These are phyloP conservation scores for Daptonema setosum DNA, from an alignment of 2,888 invertebrate species.

Conservation along the genomic window DNA sequence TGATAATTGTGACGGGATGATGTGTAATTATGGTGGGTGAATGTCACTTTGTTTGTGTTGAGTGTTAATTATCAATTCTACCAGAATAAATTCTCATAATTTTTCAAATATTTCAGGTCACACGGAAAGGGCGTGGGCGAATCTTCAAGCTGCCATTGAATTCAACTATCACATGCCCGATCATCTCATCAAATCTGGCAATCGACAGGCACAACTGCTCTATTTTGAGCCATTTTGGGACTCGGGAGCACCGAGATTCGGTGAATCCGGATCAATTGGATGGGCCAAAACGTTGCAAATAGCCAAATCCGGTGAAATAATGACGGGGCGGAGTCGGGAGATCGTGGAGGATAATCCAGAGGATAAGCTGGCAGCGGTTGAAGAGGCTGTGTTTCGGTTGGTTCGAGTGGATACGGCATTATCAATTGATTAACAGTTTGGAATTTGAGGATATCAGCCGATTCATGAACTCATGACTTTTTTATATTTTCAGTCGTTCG, in stretches of 20 bases:
- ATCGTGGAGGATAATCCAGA: background rate
- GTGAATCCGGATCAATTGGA: constrained; percentile 27
- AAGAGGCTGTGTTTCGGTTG: background rate
- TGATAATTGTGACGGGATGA: too few species aligned
- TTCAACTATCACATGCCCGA: constrained; percentile 29
- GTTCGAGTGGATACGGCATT: too few species aligned
- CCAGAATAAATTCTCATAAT: too few species aligned
- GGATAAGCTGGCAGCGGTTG: background rate
- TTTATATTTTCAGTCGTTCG: too few species aligned
- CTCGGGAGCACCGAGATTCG: constrained; percentile 28
- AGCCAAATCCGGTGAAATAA: background rate
- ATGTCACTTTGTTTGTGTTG: too few species aligned
- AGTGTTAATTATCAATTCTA: too few species aligned
- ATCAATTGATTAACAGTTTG: too few species aligned
- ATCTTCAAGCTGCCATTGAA: constrained; percentile 31
- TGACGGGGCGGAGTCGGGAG: background rate
- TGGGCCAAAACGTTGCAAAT: constrained; percentile 18
- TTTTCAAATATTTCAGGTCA: too few species aligned
- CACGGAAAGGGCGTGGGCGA: constrained; percentile 30
- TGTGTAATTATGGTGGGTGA: too few species aligned
- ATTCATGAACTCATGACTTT: too few species aligned
- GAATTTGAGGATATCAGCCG: too few species aligned
- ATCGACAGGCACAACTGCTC: background rate
- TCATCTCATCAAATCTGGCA: too few species aligned
- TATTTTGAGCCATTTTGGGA: constrained; percentile 32